Evolutionary conservation across 2,888 invertebrate genomes (phyloP), one percentile per base, ranked within the genome.

Genomic region (Microplitis manilae): DNA sequence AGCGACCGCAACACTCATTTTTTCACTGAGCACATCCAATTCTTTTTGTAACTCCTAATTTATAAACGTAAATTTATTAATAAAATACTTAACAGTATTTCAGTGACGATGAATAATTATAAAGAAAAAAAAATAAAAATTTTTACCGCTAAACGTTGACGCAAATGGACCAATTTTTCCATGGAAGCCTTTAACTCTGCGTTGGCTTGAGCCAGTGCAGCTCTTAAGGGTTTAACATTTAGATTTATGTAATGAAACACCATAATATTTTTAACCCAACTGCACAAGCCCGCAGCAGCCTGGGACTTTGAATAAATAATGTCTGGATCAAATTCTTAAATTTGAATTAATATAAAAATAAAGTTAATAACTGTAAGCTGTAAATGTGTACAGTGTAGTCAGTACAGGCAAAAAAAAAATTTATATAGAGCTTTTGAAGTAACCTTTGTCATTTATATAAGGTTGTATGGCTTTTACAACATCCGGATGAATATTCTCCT

Each of bases 201-300:
- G 86, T 97, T 97, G 13, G 98, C 97, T 78, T 94, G 94, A 20
- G 94, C 93, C 39, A 98, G 92, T 1, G 98, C 98, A 77, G 93
- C 92, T 85, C 97, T 92, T 87, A 98, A 97, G 20, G 98, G 98
- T 88, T 97, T 97, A 0, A 98, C 98, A 59, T 96, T 95, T 79
- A 96, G 95, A 90, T 95, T 97, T 40, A 98, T 96, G 75, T 96
- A 95, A 90, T 96, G 95, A 91, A 96, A 98, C 84, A 93, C 95
- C 87, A 96, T 92, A 81, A 98, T 97, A 90, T 98, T 98, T 82
- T 97, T 94, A 1, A 96, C 98, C 97, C 98, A 98, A 1, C 97
- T 94, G 87, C 97, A 98, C 7, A 98, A 91, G 38, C 98, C 96
- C 73, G 97, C 96, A 20, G 98, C 98, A 15, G 98, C 98, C 50